Conservation (phyloP, 2,797 vertebrate genomes). For the Craterocephalus amniculus region DNA sequence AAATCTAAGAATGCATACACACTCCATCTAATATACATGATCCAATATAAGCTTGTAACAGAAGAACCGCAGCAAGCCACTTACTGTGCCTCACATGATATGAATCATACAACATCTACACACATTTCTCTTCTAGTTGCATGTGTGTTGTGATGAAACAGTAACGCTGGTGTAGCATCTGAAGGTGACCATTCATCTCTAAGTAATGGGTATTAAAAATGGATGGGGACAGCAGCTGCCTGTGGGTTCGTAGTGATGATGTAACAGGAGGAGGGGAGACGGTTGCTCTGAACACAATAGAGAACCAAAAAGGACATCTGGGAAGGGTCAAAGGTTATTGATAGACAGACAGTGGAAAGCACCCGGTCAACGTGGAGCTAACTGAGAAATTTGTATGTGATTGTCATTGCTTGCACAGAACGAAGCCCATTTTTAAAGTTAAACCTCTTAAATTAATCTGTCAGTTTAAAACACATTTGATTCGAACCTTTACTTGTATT, state of each 20-base stretch:
- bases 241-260: conserved; percentile 63
- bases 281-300: conserved; percentile 58
- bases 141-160: conserved; percentile 43
- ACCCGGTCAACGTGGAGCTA: background rate
- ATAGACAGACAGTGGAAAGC: conserved; percentile 23
- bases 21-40: conserved; percentile 5
- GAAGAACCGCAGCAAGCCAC: conserved; percentile 16
- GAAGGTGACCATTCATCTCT: conserved; percentile 61
- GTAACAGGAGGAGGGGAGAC: conserved; percentile 66
- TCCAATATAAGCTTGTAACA: background rate
- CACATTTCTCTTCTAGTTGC: conserved; percentile 21
- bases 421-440: background rate
- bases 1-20: conserved; percentile 7
- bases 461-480: background rate
- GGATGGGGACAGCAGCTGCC: conserved; percentile 74
- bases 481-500: background rate
- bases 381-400: background rate
- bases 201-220: conserved; percentile 72
- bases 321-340: conserved; percentile 62
- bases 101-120: conserved; percentile 21
- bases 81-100: conserved; percentile 18
- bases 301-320: conserved; percentile 63
- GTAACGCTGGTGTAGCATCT: conserved; percentile 26
- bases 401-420: background rate
- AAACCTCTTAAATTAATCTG: background rate